A percentile compares a stretch with the other conserved stretches of the same genome.
Evolutionary conservation across 92 coral and sea anemone species (phyloP).

Genomic region (Porites evermanni): DNA sequence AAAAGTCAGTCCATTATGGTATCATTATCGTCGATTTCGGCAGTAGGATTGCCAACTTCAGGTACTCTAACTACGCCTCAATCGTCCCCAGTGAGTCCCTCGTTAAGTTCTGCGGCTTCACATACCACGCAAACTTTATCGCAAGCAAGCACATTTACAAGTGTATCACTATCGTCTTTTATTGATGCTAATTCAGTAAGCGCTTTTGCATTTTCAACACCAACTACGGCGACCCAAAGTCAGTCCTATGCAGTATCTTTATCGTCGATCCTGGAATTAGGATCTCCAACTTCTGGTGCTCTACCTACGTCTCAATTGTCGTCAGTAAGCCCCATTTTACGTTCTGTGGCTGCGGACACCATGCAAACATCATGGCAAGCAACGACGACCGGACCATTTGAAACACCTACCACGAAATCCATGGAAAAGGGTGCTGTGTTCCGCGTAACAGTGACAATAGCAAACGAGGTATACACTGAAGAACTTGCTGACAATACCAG

Average conservation of each 20-base stretch:
- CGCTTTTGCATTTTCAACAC: neutral
- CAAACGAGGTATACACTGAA: neutral
- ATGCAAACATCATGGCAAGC: no score
- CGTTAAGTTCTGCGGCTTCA: neutral
- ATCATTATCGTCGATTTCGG: neutral
- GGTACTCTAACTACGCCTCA: neutral
- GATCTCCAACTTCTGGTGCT: no score
- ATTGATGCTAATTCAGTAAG: neutral
- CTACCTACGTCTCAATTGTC: no score
- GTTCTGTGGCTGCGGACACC: no score
- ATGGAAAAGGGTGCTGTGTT: neutral
- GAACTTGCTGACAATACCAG: slow-evolving; percentile 36
- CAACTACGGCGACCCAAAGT: neutral
- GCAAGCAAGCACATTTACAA: neutral
- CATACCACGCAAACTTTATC: neutral
- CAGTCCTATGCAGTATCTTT: neutral
- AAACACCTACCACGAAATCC: neutral
- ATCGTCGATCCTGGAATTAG: neutral
- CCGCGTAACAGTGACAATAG: slow-evolving; percentile 17
- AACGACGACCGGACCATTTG: neutral
- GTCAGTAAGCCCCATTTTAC: no score
- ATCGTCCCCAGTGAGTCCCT: neutral
- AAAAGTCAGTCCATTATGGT: neutral
- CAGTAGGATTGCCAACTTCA: neutral
- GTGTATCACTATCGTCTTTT: neutral